Evolutionary conservation across 2,888 invertebrate species (phyloP).

Genomic region (Hipparchia sbordonii): DNA sequence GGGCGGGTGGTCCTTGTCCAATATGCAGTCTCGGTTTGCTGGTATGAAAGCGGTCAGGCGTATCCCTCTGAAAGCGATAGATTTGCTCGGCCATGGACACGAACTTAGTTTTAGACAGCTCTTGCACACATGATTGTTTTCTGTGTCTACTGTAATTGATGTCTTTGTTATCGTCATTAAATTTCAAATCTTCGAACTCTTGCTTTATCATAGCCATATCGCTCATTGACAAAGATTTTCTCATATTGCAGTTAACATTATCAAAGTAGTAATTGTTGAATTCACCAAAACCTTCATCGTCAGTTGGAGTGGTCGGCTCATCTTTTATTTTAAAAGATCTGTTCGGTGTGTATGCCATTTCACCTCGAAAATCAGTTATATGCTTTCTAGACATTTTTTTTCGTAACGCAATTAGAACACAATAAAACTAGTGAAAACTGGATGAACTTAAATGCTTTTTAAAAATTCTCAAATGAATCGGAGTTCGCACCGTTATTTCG

Average conservation of each 20-base stretch:
- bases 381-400: constrained; percentile 63
- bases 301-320: constrained; percentile 65
- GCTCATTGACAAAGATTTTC: constrained; percentile 71
- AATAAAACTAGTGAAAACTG: not conserved
- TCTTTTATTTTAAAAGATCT: constrained; percentile 59
- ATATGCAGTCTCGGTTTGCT: constrained; percentile 54
- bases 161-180: constrained; percentile 46
- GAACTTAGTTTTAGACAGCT: constrained; percentile 71
- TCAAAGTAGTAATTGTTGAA: constrained; percentile 57
- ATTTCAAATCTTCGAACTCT: constrained; percentile 52
- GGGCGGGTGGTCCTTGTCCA: constrained; percentile 47
- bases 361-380: constrained; percentile 70
- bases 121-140: constrained; percentile 51
- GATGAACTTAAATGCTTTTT: not conserved
- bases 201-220: constrained; percentile 61
- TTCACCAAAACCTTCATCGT: constrained; percentile 62
- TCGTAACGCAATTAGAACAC: not conserved
- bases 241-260: constrained; percentile 55
- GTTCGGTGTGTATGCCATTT: constrained; percentile 59
- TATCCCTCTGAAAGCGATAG: constrained; percentile 81
- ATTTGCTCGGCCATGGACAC: constrained; percentile 84
- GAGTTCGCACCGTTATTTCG: constrained; percentile 27
- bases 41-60: constrained; percentile 82
- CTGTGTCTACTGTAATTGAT: constrained; percentile 53
- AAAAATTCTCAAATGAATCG: not conserved